Base-by-base conservation (phyloP, 2,888 invertebrate species). In the Candidula unifasciata region DNA sequence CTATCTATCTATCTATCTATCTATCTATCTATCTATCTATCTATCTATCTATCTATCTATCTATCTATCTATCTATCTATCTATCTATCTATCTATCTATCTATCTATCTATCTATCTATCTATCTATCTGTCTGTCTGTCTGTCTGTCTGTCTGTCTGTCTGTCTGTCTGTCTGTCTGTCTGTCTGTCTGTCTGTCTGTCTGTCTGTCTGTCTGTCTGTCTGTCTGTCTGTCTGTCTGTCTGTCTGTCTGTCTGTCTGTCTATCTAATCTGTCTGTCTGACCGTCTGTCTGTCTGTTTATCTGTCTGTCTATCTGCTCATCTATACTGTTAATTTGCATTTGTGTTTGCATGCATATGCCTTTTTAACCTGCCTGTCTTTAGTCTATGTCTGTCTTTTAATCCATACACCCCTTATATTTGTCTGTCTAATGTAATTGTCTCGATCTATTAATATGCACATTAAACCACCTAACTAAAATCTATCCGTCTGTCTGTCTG, bases 11-110 rank as follows among this genome's bases (percentile, higher is more conserved):
- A 2, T 71, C 71, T 80, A 30, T 80, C 80, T 52, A 27, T 69
- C 71, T 80, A 35, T 80, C 52, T 81, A 24, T 73, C 57, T 81
- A 24, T 81, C 44, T 81, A 30, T 81, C 66, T 80, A 27, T 81
- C 66, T 73, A 16, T 81, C 66, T 73, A 24, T 60, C 54, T 71
- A 27, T 81, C 73, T 73, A 27, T 81, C 60, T 81, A 27, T 33
- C 21, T 57, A 30, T 60, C 24, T 81, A 24, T 73, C 81, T 71
- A 57, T 73, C 30, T 81, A 30, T 81, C 33, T 81, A 54, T 69
- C 71, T 80, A 8, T 69, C 30, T 80, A 27, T 80, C 54, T 80
- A 27, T 80, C 27, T 80, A 5, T 69, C 52, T 69, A 18, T 71
- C 69, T 27, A 30, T 80, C 69, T 80, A 30, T 69, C 69, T 68